These are phyloP conservation scores for Sterna hirundo DNA, from an alignment of 2,113 vertebrate species.

Conservation along the genomic window DNA sequence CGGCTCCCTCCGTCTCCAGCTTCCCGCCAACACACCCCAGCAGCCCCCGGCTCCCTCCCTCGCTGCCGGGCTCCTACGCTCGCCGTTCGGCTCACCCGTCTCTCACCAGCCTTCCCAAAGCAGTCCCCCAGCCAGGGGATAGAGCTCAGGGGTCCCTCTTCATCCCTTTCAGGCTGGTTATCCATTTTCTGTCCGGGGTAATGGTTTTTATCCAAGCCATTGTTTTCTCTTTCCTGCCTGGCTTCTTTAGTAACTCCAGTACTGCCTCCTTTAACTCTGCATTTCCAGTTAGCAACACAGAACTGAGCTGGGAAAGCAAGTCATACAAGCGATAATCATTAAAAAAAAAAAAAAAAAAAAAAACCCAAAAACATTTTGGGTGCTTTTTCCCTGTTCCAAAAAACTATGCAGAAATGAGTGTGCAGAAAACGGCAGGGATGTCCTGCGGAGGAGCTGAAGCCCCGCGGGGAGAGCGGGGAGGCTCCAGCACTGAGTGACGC, in stretches of 20 bases:
- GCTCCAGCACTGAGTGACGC: background rate
- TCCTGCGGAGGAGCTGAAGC: background rate
- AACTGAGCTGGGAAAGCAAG: background rate
- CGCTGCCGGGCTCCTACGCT: fast-evolving
- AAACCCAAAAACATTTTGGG: background rate
- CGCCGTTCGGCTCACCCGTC: fast-evolving
- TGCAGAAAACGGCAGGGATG: background rate
- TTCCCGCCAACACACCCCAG: fast-evolving
- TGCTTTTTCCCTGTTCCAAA: background rate
- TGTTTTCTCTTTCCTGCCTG: constrained; percentile 45
- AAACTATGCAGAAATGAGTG: background rate
- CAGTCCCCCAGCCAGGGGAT: background rate
- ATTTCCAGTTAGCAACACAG: background rate
- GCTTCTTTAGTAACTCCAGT: background rate
- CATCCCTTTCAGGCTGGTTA: background rate
- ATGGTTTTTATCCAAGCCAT: background rate
- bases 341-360: background rate
- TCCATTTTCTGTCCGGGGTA: background rate
- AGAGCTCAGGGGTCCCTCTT: background rate
- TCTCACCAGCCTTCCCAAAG: background rate
- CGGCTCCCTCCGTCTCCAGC: background rate
- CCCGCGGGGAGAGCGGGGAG: fast-evolving
- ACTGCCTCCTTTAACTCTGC: background rate
- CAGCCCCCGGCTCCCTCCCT: background rate
- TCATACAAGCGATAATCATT: background rate